Conservation (phyloP, 2,797 vertebrate species). For the Erethizon dorsatum region DNA sequence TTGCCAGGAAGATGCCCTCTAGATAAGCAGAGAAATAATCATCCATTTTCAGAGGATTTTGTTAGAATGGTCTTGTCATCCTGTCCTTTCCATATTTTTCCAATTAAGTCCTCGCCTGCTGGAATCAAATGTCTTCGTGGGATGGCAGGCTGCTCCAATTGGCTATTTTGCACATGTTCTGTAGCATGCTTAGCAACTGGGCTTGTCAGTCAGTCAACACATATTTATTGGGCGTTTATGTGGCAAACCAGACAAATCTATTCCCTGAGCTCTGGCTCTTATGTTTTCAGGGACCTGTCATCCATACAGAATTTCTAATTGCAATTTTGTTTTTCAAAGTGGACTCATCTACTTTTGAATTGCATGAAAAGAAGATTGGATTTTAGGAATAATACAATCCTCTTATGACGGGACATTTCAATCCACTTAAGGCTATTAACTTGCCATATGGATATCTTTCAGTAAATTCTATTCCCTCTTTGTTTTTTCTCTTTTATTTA, state of each 20-base stretch:
- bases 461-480: not conserved
- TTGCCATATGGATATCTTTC: not conserved
- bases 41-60: conserved; percentile 50
- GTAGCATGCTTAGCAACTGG: conserved; percentile 70
- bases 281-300: conserved; percentile 50
- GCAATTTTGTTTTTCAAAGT: conserved; percentile 63
- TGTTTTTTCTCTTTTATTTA: conserved; percentile 49
- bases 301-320: conserved; percentile 65
- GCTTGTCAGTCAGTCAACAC: conserved; percentile 80
- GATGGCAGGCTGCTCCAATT: conserved; percentile 62
- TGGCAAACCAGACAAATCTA: conserved; percentile 76
- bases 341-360: conserved; percentile 39
- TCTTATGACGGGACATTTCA: not conserved
- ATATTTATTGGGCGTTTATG: conserved; percentile 79
- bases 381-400: not conserved
- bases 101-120: conserved; percentile 73
- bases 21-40: conserved; percentile 61
- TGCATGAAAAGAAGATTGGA: not conserved
- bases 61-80: conserved; percentile 51
- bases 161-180: conserved; percentile 73
- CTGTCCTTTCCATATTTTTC: conserved; percentile 77
- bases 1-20: conserved; percentile 52
- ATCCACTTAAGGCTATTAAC: not conserved
- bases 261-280: conserved; percentile 67
- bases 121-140: conserved; percentile 77